Base-by-base conservation (phyloP, 2,888 invertebrate species). In the Acleris literana region DNA sequence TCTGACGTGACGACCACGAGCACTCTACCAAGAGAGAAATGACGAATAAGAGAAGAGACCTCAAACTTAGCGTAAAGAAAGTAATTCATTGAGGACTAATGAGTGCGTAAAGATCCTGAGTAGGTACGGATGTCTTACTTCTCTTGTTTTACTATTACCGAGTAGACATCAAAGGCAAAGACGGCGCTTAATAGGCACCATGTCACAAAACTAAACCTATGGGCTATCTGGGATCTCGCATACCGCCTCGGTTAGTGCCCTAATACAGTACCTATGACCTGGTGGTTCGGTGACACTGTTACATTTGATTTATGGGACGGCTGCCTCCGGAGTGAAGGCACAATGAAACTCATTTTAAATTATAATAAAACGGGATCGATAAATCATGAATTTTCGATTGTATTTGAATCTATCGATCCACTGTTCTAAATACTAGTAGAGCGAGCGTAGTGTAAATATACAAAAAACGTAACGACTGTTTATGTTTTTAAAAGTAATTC, bases 171-270 rank as follows among this genome's bases (percentile, higher is more conserved):
- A 71, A 76, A 81, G 85, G 86, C 86, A 84, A 84, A 86, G 84
- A 75, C 77, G 79, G 82, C 76, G 74, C 77, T 80, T 88, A 88
- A 86, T 88, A 82, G 82, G 83, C 76, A 74, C 74, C 75, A 68
- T 70, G 71, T 72, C 66, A 68, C 65, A 68, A 72, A 69, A 74
- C 64, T 68, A 69, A 63, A 58, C 63, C 71, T 71, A 71, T 70
- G 70, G 73, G 75, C 75, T 80, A 82, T 81, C 80, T 69, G 72
- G 68, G 68, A 79, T 80, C 80, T 77, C 76, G 78, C 79, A 78
- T 82, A 77, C 77, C 77, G 78, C 76, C 80, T 75, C 77, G 80
- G 81, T 78, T 74, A 78, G 69, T 80, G 78, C 76, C 71, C 78
- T 77, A 82, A 80, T 75, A 72, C 70, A 75, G 76, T 74, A 76